A percentile compares a stretch with the other conserved stretches of the same genome.
Evolutionary conservation across 2,888 invertebrate genomes (phyloP).

Genomic region (Archips xylosteana): DNA sequence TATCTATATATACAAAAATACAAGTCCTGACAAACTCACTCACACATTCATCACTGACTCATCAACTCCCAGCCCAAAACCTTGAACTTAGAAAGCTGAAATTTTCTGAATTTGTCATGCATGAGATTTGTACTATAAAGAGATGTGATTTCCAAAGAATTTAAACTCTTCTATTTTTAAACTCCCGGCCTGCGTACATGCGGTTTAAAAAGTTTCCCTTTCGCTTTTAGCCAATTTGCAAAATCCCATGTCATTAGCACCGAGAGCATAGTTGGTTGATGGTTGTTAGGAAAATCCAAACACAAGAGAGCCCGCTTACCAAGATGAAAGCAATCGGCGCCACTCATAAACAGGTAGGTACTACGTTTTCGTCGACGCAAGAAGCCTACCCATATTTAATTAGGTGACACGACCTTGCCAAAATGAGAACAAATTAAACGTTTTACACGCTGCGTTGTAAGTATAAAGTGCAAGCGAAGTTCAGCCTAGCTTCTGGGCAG

Average conservation of each 20-base stretch:
- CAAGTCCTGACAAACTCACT: no score
- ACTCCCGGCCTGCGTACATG: no score
- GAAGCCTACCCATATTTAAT: slow-evolving; percentile 14
- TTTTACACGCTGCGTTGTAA: slow-evolving; percentile 18
- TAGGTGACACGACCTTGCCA: slow-evolving; percentile 1
- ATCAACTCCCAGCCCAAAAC: no score
- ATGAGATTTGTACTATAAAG: no score
- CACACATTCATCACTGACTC: no score
- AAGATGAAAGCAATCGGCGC: slow-evolving; percentile 4
- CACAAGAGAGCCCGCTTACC: background rate
- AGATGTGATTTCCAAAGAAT: no score
- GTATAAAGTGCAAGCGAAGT: slow-evolving; percentile 55
- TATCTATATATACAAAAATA: no score
- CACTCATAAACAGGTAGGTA: background rate
- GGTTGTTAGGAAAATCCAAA: background rate
- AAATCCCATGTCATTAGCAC: background rate
- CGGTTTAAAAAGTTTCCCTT: no score
- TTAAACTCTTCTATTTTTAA: no score
- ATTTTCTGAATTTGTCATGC: no score
- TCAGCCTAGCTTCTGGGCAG: slow-evolving; percentile 53
- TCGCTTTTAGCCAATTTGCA: no score
- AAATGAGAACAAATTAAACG: slow-evolving; percentile 31
- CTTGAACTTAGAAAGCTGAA: no score
- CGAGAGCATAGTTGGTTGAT: background rate
- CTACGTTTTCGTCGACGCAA: background rate